A percentile compares a stretch with the other conserved stretches of the same genome.
Evolutionary conservation across 2,888 invertebrate species (phyloP).

Genomic region (Rhagium mordax): DNA sequence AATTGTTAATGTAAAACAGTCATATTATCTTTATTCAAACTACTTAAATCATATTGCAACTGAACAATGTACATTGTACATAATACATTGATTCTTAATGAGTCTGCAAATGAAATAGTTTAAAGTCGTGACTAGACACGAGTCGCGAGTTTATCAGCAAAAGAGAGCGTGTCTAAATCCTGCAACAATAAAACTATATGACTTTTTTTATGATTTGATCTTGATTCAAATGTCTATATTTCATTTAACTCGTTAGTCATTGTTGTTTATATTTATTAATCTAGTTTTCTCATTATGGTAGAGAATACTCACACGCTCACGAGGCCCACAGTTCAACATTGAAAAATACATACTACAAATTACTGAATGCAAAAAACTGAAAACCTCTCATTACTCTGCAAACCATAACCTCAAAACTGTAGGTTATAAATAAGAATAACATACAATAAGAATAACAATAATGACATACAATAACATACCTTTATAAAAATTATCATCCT

Average conservation of each 20-base stretch:
- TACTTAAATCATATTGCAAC: background rate
- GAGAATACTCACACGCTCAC: background rate
- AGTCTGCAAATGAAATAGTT: conserved; percentile 20
- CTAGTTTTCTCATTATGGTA: background rate
- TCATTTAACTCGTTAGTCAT: background rate
- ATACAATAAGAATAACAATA: no score
- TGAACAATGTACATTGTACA: background rate
- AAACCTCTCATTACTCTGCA: no score
- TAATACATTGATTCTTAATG: background rate
- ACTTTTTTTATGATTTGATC: conserved; percentile 1
- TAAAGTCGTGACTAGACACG: conserved; percentile 43
- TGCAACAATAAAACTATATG: conserved; percentile 1
- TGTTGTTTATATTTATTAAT: background rate
- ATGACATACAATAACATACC: no score
- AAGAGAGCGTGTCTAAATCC: conserved; percentile 32
- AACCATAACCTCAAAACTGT: no score
- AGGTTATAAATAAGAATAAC: no score
- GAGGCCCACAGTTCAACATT: no score
- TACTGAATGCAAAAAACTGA: no score
- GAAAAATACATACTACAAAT: no score
- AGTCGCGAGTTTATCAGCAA: conserved; percentile 27
- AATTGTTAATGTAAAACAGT: no score
- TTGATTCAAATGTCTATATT: conserved; percentile 5
- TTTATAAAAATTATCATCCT: no score
- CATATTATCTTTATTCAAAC: no score